Evolutionary conservation across 2,888 invertebrate species (phyloP).

Genomic region (Ligdia adustata): DNA sequence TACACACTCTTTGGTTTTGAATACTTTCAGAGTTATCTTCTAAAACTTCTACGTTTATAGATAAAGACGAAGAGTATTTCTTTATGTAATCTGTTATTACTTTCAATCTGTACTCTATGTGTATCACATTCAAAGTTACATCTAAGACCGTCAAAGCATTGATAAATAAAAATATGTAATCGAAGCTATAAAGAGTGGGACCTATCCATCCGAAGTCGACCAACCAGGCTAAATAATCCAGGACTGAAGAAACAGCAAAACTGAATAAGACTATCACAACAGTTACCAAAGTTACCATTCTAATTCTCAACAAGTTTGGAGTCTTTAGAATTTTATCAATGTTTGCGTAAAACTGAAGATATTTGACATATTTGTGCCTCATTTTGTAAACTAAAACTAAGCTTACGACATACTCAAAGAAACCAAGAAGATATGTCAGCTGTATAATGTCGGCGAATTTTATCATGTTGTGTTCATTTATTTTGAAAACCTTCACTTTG

Average conservation of each 20-base stretch:
- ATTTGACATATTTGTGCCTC: constrained; percentile 31
- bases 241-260: neutral
- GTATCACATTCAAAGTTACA: constrained; percentile 34
- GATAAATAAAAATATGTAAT: constrained; percentile 39
- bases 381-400: constrained; percentile 36
- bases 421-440: constrained; percentile 32
- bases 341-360: constrained; percentile 32
- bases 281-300: constrained; percentile 20
- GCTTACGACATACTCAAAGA: constrained; percentile 37
- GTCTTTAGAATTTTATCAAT: constrained; percentile 38
- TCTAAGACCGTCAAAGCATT: constrained; percentile 36
- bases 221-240: constrained; percentile 31
- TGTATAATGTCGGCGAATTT: constrained; percentile 33
- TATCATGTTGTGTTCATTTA: neutral
- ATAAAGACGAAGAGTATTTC: constrained; percentile 11
- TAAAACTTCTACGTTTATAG: neutral
- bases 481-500: constrained; percentile 1
- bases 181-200: constrained; percentile 26
- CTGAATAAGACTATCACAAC: constrained; percentile 10
- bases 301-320: constrained; percentile 33
- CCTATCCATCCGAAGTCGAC: constrained; percentile 10
- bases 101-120: constrained; percentile 38
- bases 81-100: constrained; percentile 17
- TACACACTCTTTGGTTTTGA: constrained; percentile 5
- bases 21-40: neutral